A percentile compares a stretch with the other conserved stretches of the same genome.
These are phyloP conservation scores for Yponomeuta malinellus DNA, from an alignment of 2,888 invertebrate species.

Conservation along the genomic window DNA sequence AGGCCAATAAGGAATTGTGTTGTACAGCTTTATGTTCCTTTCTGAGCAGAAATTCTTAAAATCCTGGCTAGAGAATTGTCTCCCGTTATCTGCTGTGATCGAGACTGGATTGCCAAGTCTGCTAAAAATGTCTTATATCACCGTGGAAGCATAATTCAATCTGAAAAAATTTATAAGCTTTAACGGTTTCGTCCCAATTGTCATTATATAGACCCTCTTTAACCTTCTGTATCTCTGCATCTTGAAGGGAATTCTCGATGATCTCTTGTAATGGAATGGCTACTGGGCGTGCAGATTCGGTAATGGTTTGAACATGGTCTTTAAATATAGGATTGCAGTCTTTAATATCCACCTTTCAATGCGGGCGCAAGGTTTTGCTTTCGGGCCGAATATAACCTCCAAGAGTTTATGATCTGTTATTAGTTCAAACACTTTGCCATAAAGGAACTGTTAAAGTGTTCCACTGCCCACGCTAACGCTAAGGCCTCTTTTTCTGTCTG, in stretches of 20 bases:
- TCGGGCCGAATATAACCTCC: constrained; percentile 20
- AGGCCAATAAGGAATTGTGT: constrained; percentile 29
- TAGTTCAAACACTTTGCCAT: constrained; percentile 31
- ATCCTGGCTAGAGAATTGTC: too few relatives aligned
- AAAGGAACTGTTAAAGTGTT: constrained; percentile 29
- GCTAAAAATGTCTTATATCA: constrained; percentile 19
- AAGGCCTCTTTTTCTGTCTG: constrained; percentile 32
- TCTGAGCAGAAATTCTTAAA: constrained; percentile 15
- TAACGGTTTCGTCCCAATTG: constrained; percentile 1
- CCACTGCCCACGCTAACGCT: constrained; percentile 28
- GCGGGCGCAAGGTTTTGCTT: constrained; percentile 35
- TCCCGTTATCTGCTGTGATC: too few relatives aligned
- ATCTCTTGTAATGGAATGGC: constrained; percentile 11
- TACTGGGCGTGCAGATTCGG: neutral
- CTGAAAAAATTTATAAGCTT: constrained; percentile 22
- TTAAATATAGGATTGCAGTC: constrained; percentile 28
- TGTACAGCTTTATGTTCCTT: constrained; percentile 22
- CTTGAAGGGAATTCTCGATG: neutral
- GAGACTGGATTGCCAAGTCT: constrained; percentile 20
- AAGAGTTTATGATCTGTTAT: constrained; percentile 40
- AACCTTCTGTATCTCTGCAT: constrained; percentile 7
- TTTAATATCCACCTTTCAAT: constrained; percentile 35
- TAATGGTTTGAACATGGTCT: neutral
- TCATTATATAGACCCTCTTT: constrained; percentile 6
- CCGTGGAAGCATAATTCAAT: constrained; percentile 31